phyloP scores from a whole-genome alignment of 2,113 vertebrate species.

The Chinchilla lanigera region DNA sequence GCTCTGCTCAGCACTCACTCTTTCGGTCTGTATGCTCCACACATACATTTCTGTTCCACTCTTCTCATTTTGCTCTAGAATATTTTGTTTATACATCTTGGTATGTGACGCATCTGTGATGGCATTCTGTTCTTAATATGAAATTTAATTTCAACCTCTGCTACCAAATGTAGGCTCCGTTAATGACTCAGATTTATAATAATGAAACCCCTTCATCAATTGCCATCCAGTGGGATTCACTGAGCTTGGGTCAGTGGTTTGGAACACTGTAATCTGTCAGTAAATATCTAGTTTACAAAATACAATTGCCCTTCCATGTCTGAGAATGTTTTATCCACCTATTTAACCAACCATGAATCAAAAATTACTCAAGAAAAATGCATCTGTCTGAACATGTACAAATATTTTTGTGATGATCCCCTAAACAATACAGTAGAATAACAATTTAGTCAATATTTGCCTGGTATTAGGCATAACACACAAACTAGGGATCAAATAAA shows the following conservation, averaged over 20 bases:
- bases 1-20: not conserved
- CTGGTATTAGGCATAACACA: not conserved
- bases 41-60: not conserved
- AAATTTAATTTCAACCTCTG: not conserved
- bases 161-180: not conserved
- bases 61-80: not conserved
- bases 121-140: not conserved
- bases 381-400: not conserved
- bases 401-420: not conserved
- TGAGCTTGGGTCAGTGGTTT: not conserved
- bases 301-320: accelerated
- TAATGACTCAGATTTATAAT: not conserved
- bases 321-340: not conserved
- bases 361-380: not conserved
- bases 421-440: not conserved
- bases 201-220: not conserved
- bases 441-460: not conserved
- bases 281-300: not conserved
- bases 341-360: not conserved
- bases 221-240: not conserved
- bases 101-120: not conserved
- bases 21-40: not conserved
- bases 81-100: not conserved
- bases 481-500: not conserved
- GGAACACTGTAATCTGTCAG: not conserved